Evolutionary conservation across 1,140 invertebrate species (phyloP).

Genomic region (Sesamia nonagrioides): DNA sequence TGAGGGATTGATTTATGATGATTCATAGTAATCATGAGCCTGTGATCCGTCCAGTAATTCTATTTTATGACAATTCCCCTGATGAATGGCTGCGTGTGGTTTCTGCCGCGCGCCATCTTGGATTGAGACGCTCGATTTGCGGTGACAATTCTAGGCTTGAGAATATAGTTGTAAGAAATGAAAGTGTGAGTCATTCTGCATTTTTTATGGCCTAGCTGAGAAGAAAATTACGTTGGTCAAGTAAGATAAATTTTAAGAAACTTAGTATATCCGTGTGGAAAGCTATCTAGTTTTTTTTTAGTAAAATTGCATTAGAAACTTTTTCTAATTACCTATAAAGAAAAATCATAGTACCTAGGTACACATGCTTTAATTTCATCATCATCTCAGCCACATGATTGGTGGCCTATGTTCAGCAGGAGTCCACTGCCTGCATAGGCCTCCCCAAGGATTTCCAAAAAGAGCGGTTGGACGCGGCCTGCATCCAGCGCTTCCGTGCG

Average conservation of each 20-base stretch:
- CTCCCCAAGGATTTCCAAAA: too few relatives aligned
- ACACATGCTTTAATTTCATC: too few relatives aligned
- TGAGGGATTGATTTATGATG: slow-evolving; percentile 83
- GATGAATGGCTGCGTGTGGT: slow-evolving; percentile 69
- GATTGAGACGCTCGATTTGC: slow-evolving; percentile 61
- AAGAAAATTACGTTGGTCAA: not conserved
- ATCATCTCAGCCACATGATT: too few relatives aligned
- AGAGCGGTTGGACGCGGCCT: too few relatives aligned
- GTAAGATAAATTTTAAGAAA: not conserved
- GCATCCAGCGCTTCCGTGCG: too few relatives aligned
- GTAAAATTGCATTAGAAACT: too few relatives aligned
- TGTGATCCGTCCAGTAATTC: slow-evolving; percentile 73
- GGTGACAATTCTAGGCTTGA: slow-evolving; percentile 47
- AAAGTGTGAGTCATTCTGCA: not conserved
- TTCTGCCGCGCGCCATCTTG: slow-evolving; percentile 71
- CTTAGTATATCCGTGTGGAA: not conserved
- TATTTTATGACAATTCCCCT: slow-evolving; percentile 73
- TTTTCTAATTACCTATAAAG: too few relatives aligned
- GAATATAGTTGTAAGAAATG: slow-evolving; percentile 6
- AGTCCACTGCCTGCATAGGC: too few relatives aligned
- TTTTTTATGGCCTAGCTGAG: not conserved
- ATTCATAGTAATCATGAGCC: slow-evolving; percentile 79
- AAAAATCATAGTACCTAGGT: too few relatives aligned
- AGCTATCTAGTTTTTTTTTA: too few relatives aligned
- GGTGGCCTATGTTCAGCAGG: too few relatives aligned